phyloP scores from a whole-genome alignment of 2,113 vertebrate genomes.

The Panurus biarmicus region DNA sequence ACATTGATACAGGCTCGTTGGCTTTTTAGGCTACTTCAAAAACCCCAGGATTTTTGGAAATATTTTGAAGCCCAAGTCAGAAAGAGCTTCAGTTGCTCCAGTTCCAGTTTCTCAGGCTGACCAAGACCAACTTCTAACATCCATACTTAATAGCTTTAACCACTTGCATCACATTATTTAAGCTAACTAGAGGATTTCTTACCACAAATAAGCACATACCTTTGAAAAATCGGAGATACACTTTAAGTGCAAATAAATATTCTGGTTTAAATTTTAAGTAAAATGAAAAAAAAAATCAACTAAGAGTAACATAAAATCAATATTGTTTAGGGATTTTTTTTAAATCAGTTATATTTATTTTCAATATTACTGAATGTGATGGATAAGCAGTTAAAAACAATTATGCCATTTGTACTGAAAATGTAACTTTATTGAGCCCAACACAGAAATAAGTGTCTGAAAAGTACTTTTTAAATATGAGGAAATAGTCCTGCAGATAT shows the following conservation, averaged over 20 bases:
- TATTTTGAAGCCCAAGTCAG: not conserved
- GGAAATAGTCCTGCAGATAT: not conserved
- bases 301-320: not conserved
- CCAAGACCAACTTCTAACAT: not conserved
- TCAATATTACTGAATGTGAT: not conserved
- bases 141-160: not conserved
- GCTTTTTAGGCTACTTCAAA: not conserved
- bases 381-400: not conserved
- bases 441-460: not conserved
- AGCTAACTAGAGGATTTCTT: not conserved
- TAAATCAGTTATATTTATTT: not conserved
- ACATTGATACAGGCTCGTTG: not conserved
- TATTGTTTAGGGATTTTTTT: not conserved
- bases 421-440: not conserved
- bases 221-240: not conserved
- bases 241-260: not conserved
- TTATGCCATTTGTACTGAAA: not conserved
- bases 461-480: not conserved
- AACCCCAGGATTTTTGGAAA: not conserved
- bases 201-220: not conserved
- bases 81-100: not conserved
- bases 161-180: not conserved
- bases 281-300: not conserved
- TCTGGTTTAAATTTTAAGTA: not conserved
- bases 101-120: not conserved